Evolutionary conservation across 2,797 vertebrate genomes (phyloP).

Genomic region (Prunella strophiata): DNA sequence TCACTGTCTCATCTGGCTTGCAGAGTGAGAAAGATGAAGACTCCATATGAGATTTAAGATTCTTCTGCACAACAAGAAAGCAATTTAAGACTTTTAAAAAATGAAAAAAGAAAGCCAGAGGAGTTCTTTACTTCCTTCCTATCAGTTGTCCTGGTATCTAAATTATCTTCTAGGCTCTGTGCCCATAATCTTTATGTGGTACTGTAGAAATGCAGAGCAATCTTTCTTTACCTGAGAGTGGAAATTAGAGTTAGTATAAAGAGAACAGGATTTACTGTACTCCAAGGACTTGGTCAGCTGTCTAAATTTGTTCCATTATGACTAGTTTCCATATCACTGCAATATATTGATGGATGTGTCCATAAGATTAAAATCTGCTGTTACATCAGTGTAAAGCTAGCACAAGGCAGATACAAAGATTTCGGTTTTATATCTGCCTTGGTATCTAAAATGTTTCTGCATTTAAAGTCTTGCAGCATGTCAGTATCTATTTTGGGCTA

Average conservation of each 20-base stretch:
- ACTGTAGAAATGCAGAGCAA: conserved; percentile 2
- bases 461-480: conserved; percentile 19
- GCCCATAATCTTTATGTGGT: conserved; percentile 10
- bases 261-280: conserved; percentile 12
- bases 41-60: neutral
- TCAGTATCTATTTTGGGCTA: neutral
- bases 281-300: conserved; percentile 17
- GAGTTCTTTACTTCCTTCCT: neutral
- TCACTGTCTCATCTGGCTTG: neutral
- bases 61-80: neutral
- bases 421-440: neutral
- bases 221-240: conserved; percentile 25
- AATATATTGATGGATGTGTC: neutral
- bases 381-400: neutral
- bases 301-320: conserved; percentile 24
- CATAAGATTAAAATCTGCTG: conserved; percentile 48
- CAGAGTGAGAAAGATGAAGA: neutral
- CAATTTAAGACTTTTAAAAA: neutral
- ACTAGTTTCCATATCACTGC: neutral
- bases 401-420: conserved; percentile 16
- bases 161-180: conserved; percentile 34
- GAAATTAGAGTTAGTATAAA: conserved; percentile 30
- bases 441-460: conserved; percentile 10
- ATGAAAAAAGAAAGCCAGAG: neutral
- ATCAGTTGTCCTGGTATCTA: neutral